Evolutionary conservation across 37 sponge, comb jelly and placozoan genomes (phyloP), one percentile per base, ranked within the genome.

Genomic region (Oscarella lobularis): DNA sequence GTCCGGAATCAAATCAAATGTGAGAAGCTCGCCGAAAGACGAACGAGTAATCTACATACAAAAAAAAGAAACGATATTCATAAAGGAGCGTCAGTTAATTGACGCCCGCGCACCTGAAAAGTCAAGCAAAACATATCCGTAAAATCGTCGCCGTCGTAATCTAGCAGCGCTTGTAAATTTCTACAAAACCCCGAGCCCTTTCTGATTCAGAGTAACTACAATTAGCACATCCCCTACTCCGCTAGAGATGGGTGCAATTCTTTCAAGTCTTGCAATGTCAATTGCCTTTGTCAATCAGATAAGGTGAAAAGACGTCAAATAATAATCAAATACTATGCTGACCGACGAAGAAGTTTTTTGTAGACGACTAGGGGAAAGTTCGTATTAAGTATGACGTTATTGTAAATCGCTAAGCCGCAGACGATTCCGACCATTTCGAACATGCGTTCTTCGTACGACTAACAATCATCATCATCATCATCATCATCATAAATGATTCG

Each of bases 361-460:
- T 93, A 97, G 65, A 97, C 80, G 0, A 85, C 89, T 0, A 77
- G 69, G 6, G 98, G 98, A 54, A 97, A 97, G 39, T 89, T 89
- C 0, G 91, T 82, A 71, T 97, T 87, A 2, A 97, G 67, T 4
- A 88, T 80, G 35, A 89, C 89, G 74, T 73, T 68, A 81, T 97
- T 97, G 73, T 97, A 97, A 67, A 93, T 90, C 14, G 94, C 98
- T 66, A 97, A 78, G 0, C 94, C 98, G 84, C 98, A 97, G 2
- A 97, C 67, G 6, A 88, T 80, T 1, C 98, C 98, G n/a, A 93
- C 80, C 68, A 97, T 67, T 0, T 71, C 6, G 69, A 74, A 97
- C 60, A 48, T 9, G 9, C 20, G 60, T 20, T 27, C 9, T 20
- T 48, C 60, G 9, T n/a, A n/a, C n/a, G n/a, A n/a, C n/a, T n/a